Evolutionary conservation across 2,888 invertebrate genomes (phyloP).

Genomic region (Seladonia tumulorum): DNA sequence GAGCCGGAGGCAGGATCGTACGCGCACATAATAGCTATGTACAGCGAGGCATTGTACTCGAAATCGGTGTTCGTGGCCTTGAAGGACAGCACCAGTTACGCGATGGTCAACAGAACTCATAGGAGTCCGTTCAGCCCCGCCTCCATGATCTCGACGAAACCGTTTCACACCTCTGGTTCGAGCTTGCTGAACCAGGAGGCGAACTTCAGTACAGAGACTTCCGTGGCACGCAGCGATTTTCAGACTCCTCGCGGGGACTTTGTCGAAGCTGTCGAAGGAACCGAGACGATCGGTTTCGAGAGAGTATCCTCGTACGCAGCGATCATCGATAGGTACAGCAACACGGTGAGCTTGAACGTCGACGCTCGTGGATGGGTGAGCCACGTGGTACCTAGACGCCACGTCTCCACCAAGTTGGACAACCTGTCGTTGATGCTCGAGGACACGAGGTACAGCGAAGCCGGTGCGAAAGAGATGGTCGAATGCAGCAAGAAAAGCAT

Average conservation of each 20-base stretch:
- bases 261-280: no score
- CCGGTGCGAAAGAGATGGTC: not conserved
- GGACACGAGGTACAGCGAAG: not conserved
- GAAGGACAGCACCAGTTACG: slow-evolving; percentile 15
- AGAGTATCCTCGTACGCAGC: slow-evolving; percentile 51
- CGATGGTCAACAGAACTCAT: slow-evolving; percentile 7
- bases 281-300: not conserved
- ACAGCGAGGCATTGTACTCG: slow-evolving; percentile 40
- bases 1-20: slow-evolving; percentile 44
- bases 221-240: no score
- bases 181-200: not conserved
- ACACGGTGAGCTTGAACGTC: not conserved
- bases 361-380: not conserved
- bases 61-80: not conserved
- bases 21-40: slow-evolving; percentile 59
- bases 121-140: slow-evolving; percentile 55
- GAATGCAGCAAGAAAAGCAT: not conserved
- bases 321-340: slow-evolving; percentile 58
- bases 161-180: not conserved
- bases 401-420: slow-evolving; percentile 25
- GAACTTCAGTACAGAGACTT: not conserved
- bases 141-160: not conserved
- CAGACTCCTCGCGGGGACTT: not conserved
- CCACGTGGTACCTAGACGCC: not conserved
- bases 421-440: not conserved